These are phyloP conservation scores for Papilio polyxenes DNA, from an alignment of 1,140 invertebrate genomes.

Conservation along the genomic window DNA sequence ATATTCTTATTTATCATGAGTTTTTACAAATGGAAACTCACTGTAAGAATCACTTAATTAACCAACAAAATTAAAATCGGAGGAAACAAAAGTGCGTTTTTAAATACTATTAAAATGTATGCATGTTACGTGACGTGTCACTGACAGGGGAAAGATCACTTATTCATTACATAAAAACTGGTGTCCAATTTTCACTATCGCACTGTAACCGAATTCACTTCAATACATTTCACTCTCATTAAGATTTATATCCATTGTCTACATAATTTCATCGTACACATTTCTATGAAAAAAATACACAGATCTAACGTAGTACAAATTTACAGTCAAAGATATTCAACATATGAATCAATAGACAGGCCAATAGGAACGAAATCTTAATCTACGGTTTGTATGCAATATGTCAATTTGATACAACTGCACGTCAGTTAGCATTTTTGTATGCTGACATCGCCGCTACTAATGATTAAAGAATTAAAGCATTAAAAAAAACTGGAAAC, in stretches of 20 bases:
- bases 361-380: background rate
- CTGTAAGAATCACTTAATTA: background rate
- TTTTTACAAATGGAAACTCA: background rate
- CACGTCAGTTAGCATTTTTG: no score
- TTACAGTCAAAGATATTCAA: background rate
- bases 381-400: no score
- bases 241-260: background rate
- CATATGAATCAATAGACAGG: background rate
- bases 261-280: background rate
- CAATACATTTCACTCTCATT: conserved; percentile 31
- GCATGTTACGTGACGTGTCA: background rate
- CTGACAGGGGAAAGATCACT: background rate
- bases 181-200: conserved; percentile 2
- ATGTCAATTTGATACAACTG: no score
- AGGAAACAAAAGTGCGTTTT: background rate
- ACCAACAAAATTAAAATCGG: background rate
- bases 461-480: no score
- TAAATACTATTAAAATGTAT: background rate
- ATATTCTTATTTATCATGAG: no score
- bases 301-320: no score
- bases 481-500: no score
- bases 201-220: background rate
- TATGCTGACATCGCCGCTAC: no score
- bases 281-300: no score
- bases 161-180: conserved; percentile 18